Evolutionary conservation across 2,113 vertebrate genomes (phyloP).

Genomic region (Corydoras sp.): DNA sequence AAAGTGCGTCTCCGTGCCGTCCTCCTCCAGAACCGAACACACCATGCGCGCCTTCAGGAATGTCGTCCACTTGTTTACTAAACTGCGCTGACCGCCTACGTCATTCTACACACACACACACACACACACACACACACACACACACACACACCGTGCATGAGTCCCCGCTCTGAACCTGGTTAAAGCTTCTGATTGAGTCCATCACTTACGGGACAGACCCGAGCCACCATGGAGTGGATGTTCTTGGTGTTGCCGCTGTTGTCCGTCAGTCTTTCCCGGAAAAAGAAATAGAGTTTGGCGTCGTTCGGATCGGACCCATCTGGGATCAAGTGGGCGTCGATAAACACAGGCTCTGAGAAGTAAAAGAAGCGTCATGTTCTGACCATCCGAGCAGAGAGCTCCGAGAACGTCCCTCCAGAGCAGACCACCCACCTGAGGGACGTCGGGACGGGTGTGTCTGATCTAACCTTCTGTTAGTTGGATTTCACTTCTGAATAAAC

Average conservation of each 20-base stretch:
- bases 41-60: constrained; percentile 93
- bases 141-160: not conserved
- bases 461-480: no score
- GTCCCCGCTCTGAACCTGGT: no score
- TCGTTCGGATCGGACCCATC: constrained; percentile 93
- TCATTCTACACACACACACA: constrained; percentile 70
- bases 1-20: constrained; percentile 92
- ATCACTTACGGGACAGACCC: constrained; percentile 89
- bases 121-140: constrained; percentile 12
- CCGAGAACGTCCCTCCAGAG: no score
- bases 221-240: constrained; percentile 93
- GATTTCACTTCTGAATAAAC: no score
- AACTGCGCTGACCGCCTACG: constrained; percentile 91
- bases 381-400: no score
- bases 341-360: constrained; percentile 85
- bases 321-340: constrained; percentile 89
- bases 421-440: no score
- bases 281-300: constrained; percentile 92
- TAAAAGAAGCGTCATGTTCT: not conserved
- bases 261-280: constrained; percentile 87
- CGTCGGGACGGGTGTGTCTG: no score
- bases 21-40: constrained; percentile 91
- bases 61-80: constrained; percentile 98
- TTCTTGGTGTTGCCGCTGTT: constrained; percentile 87
- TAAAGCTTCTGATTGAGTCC: not conserved